A percentile compares a stretch with the other conserved stretches of the same genome.
Evolutionary conservation across 2,797 vertebrate species (phyloP).

Genomic region (Helarctos malayanus): DNA sequence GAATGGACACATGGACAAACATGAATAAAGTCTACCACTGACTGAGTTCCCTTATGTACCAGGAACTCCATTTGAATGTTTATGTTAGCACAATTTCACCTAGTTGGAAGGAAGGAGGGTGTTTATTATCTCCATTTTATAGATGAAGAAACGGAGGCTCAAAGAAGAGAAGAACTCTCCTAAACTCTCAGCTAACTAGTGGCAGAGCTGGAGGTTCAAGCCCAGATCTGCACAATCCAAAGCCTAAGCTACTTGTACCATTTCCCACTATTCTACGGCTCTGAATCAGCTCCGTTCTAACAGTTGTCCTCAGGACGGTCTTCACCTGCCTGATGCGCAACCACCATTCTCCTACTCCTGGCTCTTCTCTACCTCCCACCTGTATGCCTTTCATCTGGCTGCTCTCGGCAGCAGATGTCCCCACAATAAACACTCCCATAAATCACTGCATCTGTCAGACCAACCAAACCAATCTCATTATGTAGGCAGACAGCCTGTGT

Average conservation of each 20-base stretch:
- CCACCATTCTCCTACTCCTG: neutral
- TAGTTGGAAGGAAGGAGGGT: neutral
- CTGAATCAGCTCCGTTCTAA: neutral
- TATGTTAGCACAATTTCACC: neutral
- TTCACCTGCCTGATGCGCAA: neutral
- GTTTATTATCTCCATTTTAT: neutral
- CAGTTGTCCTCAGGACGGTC: neutral
- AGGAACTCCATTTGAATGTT: neutral
- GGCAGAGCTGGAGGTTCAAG: neutral
- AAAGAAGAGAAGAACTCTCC: neutral
- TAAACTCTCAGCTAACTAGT: neutral
- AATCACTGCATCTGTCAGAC: slow-evolving; percentile 42
- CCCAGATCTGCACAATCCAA: neutral
- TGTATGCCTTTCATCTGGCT: neutral
- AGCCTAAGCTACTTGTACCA: neutral
- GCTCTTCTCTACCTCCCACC: neutral
- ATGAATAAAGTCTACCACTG: neutral
- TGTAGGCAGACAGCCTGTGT: neutral
- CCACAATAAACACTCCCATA: neutral
- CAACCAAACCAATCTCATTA: neutral
- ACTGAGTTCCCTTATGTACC: neutral
- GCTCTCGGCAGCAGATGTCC: neutral
- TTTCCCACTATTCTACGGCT: neutral
- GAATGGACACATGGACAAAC: neutral
- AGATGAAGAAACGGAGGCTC: neutral